Evolutionary conservation across 2,797 vertebrate species (phyloP), one percentile per base, ranked within the genome.

Genomic region (Toxotes lorentzi): DNA sequence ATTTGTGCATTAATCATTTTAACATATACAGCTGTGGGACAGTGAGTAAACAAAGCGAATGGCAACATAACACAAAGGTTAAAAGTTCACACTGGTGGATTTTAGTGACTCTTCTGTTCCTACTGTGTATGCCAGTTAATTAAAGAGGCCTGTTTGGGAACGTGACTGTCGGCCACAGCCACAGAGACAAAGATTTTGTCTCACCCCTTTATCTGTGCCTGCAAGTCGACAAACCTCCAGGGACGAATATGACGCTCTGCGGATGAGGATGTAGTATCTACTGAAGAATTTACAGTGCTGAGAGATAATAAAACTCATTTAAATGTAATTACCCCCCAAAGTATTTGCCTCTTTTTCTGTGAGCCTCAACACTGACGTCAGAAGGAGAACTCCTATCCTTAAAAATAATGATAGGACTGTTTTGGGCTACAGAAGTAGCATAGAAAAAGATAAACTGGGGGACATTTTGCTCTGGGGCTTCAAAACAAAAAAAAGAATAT

Each of bases 341-440:
- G 65, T 71, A 87, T 86, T 66, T 67, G 41, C 1, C 16, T 78
- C 21, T 60, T 74, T 70, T 65, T 27, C 19, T 70, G 21, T 21
- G 23, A 72, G 27, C 40, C 53, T 54, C 14, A 61, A 64, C 35
- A 21, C 68, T 88, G 85, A 90, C 82, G 79, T 92, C 87, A 92
- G 81, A 60, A 51, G 17, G 64, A 77, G 83, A 88, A 68, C 24
- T 78, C 50, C 69, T n/a, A 2, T n/a, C 11, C 54, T 62, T 10
- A 60, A 69, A 81, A 82, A 79, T 62, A 77, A 85, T 63, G 68
- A 78, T 21, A 35, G 43, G 68, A 72, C 73, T 77, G 60, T 88
- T 76, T 71, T 24, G n/a, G 23, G 27, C n/a, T 8, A 61, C 23
- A 81, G 38, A 61, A n/a, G 47, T 4, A 12, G 9, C 35, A 60